Base-by-base conservation (phyloP, 2,797 vertebrate genomes). In the Hippopotamyrus pictus region DNA sequence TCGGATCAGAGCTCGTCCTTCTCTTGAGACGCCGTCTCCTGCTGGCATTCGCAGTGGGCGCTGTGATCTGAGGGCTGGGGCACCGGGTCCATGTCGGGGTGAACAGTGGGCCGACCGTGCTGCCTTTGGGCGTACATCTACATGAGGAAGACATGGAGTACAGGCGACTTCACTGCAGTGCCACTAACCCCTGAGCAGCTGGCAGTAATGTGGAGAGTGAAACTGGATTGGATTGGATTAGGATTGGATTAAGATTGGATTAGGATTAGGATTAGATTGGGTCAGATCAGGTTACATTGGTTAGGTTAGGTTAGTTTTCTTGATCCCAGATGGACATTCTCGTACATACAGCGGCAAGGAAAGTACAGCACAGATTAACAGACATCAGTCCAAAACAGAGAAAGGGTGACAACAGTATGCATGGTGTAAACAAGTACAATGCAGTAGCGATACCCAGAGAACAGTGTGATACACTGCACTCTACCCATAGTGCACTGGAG, bases 111-210 rank as follows among this genome's bases (percentile, higher is more conserved):
- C 87, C 92, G 94, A 91, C 93, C 94, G 88, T 92, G 93, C 94
- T 97, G 96, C 86, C 92, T 95, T 89, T 93, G 76, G 0, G 96
- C 95, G 0, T 97, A 97, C 88, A 93, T 93, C 96, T 97, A 93
- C 91, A 95, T 46, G 87, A 62, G 11, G 29, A 79, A 14, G 25
- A 83, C 54, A 65, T 22, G 54, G 53, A 17, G 25, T 44, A 1
- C 50, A 88, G 33, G 7, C 1, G 0, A 3, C 33, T 37, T 53
- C 51, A 37, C 11, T 37, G 29, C 29, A 17, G 9, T 17, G 29
- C 11, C 50, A 33, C 65, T 84, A 37, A 88, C 37, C 59, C 44
- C 33, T 41, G 51, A 88, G 48, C 37, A 19, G 19, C 33, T 9
- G 53, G 53, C 86, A 41, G 51, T 5, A 46, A 37, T 29, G 17